Percentiles rank a stretch among this genome's conserved stretches.
Conservation (phyloP, 30 jellyfish, hydroid and myxozoan genomes). For the Clytia hemisphaerica region DNA sequence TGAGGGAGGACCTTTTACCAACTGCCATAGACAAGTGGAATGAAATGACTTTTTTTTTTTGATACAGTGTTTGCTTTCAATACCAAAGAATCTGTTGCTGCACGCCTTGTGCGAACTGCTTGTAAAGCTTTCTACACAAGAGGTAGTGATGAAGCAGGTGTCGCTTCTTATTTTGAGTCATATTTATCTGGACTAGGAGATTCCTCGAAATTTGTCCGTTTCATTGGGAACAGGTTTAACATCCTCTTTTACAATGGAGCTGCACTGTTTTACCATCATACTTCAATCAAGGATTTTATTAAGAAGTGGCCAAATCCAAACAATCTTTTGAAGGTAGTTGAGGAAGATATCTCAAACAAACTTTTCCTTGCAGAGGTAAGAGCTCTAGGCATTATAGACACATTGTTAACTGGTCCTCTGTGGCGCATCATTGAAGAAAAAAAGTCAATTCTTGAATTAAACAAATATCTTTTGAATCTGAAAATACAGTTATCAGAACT, state of each 20-base stretch:
- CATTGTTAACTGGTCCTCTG: slow-evolving; percentile 12
- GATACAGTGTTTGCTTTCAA: background rate
- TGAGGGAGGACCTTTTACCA: background rate
- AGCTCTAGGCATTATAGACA: slow-evolving; percentile 13
- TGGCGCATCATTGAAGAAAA: background rate
- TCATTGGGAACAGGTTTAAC: slow-evolving; percentile 4
- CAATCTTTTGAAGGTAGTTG: slow-evolving; percentile 5
- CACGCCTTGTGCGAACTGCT: slow-evolving; percentile 3
- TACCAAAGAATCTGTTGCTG: slow-evolving; percentile 4
- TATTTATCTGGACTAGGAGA: background rate
- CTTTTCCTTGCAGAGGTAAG: background rate
- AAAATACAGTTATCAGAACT: too few species aligned
- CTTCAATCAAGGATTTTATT: background rate
- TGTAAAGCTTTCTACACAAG: slow-evolving; percentile 12
- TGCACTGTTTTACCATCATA: background rate
- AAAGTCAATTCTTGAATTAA: background rate
- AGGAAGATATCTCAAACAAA: background rate
- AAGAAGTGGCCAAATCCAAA: background rate
- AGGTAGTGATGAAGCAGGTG: slow-evolving; percentile 7
- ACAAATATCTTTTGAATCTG: background rate
- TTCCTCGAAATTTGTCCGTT: background rate
- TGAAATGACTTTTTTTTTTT: background rate
- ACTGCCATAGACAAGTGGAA: background rate
- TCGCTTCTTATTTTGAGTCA: background rate
- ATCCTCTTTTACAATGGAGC: background rate